These are phyloP conservation scores for Spinus olivaceus DNA, from an alignment of 2,797 vertebrate species.

Conservation along the genomic window DNA sequence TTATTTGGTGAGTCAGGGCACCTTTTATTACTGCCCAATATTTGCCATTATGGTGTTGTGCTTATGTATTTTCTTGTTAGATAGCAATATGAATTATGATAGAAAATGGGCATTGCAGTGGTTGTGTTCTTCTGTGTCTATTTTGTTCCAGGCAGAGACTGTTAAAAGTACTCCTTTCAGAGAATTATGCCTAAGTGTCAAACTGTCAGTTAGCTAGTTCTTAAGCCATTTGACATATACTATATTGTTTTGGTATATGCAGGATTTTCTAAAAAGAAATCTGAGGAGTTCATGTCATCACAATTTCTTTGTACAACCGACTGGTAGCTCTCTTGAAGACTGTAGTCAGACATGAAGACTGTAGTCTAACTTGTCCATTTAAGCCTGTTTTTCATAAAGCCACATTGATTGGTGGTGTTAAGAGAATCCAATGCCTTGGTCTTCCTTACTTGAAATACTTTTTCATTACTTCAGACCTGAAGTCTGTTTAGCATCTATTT, in stretches of 20 bases:
- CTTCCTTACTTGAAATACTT: not conserved
- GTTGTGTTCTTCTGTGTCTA: not conserved
- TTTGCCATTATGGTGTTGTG: not conserved
- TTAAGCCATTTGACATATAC: constrained; percentile 33
- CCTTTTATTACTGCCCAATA: not conserved
- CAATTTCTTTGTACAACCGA: not conserved
- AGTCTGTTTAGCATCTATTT: not conserved
- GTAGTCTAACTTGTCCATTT: not conserved
- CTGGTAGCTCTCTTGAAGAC: not conserved
- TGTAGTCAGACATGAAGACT: not conserved
- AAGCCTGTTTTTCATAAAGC: not conserved
- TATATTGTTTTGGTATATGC: not conserved
- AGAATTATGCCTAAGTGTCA: constrained; percentile 12
- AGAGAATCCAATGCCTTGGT: not conserved
- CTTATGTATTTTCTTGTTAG: not conserved
- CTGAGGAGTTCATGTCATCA: not conserved
- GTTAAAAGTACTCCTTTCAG: not conserved
- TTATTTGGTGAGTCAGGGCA: not conserved
- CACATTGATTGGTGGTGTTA: not conserved
- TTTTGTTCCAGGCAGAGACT: not conserved
- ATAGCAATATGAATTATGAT: not conserved
- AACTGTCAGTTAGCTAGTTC: constrained; percentile 20
- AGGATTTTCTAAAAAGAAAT: constrained; percentile 8
- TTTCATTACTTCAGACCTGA: not conserved
- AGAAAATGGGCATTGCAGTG: not conserved